A percentile compares a stretch with the other conserved stretches of the same genome.
Conservation (phyloP, 1,140 invertebrate species). For the Diachasma alloeum region DNA sequence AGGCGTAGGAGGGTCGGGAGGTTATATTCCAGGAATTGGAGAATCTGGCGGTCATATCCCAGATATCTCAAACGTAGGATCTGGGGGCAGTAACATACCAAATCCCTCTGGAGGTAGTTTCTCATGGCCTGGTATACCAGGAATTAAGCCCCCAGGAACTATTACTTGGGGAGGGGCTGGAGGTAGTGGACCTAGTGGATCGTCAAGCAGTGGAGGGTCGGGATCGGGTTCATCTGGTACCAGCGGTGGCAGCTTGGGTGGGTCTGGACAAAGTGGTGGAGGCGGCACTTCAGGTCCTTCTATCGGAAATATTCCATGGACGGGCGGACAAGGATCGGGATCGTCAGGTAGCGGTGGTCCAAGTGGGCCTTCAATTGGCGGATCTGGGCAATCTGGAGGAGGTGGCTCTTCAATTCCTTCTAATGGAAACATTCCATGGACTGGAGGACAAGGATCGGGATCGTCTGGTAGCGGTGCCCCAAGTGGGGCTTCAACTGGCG, state of each 20-base stretch:
- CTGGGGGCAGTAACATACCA: neutral
- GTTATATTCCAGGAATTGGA: neutral
- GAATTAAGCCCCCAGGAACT: neutral
- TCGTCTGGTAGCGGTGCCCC: neutral
- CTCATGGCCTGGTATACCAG: neutral
- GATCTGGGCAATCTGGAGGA: neutral
- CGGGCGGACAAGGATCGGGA: neutral
- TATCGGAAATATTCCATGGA: neutral
- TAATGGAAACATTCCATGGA: neutral
- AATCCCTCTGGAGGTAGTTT: neutral
- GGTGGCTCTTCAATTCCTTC: too few species aligned
- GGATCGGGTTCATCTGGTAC: neutral
- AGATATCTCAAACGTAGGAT: neutral
- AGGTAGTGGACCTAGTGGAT: neutral
- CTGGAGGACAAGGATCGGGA: neutral
- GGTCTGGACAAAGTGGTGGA: neutral
- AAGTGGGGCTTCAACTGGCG: neutral
- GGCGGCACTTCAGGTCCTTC: neutral
- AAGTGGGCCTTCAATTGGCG: neutral
- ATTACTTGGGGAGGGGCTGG: neutral
- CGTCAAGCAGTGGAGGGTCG: neutral
- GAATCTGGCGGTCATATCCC: too few species aligned
- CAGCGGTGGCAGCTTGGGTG: neutral
- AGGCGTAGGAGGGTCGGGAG: neutral
- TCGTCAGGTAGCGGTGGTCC: neutral